phyloP scores from a whole-genome alignment of 1,140 invertebrate genomes.

The Plodia interpunctella region DNA sequence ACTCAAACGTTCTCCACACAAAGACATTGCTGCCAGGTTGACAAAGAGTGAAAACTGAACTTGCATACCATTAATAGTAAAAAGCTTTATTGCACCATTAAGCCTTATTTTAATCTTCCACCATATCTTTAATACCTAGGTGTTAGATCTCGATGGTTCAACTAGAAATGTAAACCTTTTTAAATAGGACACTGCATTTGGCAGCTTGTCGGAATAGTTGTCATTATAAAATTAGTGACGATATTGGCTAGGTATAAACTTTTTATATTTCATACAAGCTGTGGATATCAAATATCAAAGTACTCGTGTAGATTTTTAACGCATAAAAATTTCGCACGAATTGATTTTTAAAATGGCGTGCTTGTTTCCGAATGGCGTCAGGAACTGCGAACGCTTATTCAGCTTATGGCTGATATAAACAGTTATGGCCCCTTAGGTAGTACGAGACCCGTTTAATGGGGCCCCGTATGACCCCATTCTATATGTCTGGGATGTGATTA shows the following conservation, averaged over 20 bases:
- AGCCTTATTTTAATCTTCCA: too few species aligned
- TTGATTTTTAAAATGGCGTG: conserved; percentile 20
- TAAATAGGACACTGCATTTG: too few species aligned
- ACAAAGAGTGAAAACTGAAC: not conserved
- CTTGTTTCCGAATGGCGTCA: conserved; percentile 12
- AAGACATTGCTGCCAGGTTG: not conserved
- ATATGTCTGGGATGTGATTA: not conserved
- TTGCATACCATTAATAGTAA: too few species aligned
- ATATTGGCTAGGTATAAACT: too few species aligned
- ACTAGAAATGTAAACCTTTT: too few species aligned
- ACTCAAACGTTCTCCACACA: not conserved
- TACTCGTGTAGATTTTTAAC: not conserved
- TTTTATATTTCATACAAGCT: too few species aligned
- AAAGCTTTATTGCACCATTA: too few species aligned
- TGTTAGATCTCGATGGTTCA: too few species aligned
- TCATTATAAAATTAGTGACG: too few species aligned
- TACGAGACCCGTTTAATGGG: conserved; percentile 18
- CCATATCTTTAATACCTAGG: too few species aligned
- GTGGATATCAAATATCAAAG: too few species aligned
- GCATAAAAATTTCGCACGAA: conserved; percentile 12
- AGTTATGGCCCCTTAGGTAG: conserved; percentile 4
- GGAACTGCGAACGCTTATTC: conserved; percentile 23
- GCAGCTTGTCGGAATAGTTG: too few species aligned
- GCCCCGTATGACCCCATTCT: not conserved
- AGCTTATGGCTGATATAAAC: conserved; percentile 30